Conservation (phyloP, 2,113 vertebrate species). For the Stegostoma tigrinum region DNA sequence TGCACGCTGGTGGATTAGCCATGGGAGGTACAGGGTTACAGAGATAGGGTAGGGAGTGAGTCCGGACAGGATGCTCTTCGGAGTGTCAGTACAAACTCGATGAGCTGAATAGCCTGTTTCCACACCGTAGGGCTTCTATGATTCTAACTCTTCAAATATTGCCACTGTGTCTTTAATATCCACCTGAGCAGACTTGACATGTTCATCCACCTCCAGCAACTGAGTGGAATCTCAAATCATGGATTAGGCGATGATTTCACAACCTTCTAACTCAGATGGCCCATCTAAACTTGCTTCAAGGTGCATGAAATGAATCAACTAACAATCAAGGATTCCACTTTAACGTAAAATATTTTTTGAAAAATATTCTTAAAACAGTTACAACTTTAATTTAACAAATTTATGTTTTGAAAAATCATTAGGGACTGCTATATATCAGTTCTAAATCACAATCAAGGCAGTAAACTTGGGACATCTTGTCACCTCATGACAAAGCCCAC, state of each 20-base stretch:
- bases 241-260: background rate
- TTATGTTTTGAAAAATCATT: background rate
- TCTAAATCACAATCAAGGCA: background rate
- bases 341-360: background rate
- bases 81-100: no score
- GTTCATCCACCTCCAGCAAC: background rate
- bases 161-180: background rate
- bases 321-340: background rate
- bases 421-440: background rate
- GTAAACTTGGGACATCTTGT: background rate
- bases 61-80: no score
- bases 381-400: background rate
- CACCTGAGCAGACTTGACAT: background rate
- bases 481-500: background rate
- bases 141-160: background rate
- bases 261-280: background rate
- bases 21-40: no score
- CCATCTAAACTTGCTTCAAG: no score
- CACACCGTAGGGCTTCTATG: no score
- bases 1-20: no score
- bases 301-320: no score
- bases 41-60: no score
- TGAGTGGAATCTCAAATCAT: background rate
- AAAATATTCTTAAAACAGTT: background rate
- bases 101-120: no score